These are phyloP conservation scores for Loriculus beryllinus DNA, from an alignment of 2,797 vertebrate species.

Conservation along the genomic window DNA sequence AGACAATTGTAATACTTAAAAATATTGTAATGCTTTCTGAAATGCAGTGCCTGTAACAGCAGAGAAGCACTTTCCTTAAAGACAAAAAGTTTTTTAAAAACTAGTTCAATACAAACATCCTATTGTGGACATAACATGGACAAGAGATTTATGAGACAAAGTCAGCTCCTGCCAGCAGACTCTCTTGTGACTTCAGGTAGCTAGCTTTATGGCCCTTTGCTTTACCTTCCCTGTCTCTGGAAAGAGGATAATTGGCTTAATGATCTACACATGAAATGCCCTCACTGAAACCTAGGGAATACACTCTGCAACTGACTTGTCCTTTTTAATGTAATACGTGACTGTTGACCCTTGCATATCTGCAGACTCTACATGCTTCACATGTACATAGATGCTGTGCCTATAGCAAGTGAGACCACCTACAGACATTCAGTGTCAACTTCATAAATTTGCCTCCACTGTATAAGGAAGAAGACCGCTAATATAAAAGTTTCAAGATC, in stretches of 20 bases:
- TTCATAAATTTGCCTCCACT: not conserved
- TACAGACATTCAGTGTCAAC: rapidly evolving
- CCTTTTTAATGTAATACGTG: not conserved
- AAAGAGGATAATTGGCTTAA: not conserved
- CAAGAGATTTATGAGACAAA: not conserved
- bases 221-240: not conserved
- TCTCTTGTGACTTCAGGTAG: not conserved
- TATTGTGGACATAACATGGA: rapidly evolving
- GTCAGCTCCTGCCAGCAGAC: not conserved
- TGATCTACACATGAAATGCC: not conserved
- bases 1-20: not conserved
- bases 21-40: not conserved
- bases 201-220: not conserved
- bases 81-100: not conserved
- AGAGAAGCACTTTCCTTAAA: not conserved
- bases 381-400: rapidly evolving
- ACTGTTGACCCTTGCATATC: not conserved
- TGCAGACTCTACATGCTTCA: not conserved
- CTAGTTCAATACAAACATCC: not conserved
- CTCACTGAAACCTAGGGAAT: not conserved
- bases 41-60: not conserved
- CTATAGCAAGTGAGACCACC: not conserved
- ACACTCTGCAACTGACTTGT: not conserved
- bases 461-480: not conserved
- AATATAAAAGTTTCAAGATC: not conserved